phyloP scores from a whole-genome alignment of 2,888 invertebrate genomes.

The Danaus chrysippus region DNA sequence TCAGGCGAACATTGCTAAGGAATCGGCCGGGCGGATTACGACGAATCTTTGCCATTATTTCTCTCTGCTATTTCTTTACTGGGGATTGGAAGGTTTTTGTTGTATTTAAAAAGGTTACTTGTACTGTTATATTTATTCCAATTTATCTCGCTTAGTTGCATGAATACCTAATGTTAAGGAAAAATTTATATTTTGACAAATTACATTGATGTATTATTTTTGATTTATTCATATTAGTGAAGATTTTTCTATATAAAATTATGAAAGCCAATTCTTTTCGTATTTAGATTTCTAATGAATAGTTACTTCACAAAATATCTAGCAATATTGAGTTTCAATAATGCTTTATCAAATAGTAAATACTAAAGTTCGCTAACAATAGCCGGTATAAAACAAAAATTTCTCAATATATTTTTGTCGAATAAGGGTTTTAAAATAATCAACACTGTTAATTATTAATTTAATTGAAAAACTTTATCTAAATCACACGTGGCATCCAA shows the following conservation, averaged over 20 bases:
- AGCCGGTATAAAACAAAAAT: too few relatives aligned
- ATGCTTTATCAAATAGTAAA: too few relatives aligned
- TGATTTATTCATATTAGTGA: neutral
- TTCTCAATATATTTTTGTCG: too few relatives aligned
- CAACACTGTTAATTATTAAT: neutral
- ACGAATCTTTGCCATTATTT: conserved; percentile 29
- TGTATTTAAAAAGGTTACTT: conserved; percentile 8
- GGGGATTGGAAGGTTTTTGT: conserved; percentile 20
- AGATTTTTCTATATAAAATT: neutral
- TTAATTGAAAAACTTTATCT: neutral
- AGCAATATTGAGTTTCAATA: too few relatives aligned
- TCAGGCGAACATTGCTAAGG: conserved; percentile 42
- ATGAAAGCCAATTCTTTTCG: too few relatives aligned
- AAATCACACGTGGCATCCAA: conserved; percentile 17
- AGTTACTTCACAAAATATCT: too few relatives aligned
- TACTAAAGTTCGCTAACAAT: too few relatives aligned
- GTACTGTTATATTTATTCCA: conserved; percentile 6
- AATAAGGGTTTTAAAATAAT: too few relatives aligned
- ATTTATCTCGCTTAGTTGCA: conserved; percentile 5
- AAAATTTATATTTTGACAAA: neutral
- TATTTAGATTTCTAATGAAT: too few relatives aligned
- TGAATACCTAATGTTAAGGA: conserved; percentile 5
- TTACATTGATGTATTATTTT: neutral
- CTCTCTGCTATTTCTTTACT: conserved; percentile 22
- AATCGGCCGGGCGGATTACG: conserved; percentile 39